phyloP scores from a whole-genome alignment of 2,888 invertebrate genomes.

The Spialia ferax region DNA sequence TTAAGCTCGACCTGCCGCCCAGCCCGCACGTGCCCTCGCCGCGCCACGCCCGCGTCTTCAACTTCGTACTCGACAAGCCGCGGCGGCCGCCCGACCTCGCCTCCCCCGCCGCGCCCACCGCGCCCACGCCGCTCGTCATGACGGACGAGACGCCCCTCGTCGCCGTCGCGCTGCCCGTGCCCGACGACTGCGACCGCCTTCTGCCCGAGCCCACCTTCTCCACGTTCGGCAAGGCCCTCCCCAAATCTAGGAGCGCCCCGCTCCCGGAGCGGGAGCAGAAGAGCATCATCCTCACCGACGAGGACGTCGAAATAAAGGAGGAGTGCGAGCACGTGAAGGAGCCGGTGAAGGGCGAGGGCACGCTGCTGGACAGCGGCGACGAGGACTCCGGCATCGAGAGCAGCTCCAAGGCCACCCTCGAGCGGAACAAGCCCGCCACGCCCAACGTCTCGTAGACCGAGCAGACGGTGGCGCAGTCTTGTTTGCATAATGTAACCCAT shows the following conservation, averaged over 20 bases:
- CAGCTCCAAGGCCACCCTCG: slow-evolving; percentile 86
- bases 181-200: slow-evolving; percentile 62
- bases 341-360: slow-evolving; percentile 85
- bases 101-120: too few relatives aligned
- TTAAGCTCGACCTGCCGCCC: too few relatives aligned
- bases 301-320: slow-evolving; percentile 54
- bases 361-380: too few relatives aligned
- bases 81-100: slow-evolving; percentile 55
- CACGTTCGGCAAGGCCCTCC: slow-evolving; percentile 84
- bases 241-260: slow-evolving; percentile 52
- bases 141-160: slow-evolving; percentile 77
- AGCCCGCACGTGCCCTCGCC: slow-evolving; percentile 81
- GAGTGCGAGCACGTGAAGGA: slow-evolving; percentile 61
- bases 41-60: slow-evolving; percentile 74
- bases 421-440: slow-evolving; percentile 69
- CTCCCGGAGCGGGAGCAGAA: slow-evolving; percentile 59
- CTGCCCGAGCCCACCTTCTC: slow-evolving; percentile 84
- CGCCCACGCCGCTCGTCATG: slow-evolving; percentile 71
- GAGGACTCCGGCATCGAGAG: too few relatives aligned
- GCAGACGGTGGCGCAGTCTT: slow-evolving; percentile 42
- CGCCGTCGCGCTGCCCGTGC: slow-evolving; percentile 59
- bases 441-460: slow-evolving; percentile 66
- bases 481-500: slow-evolving; percentile 47
- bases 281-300: slow-evolving; percentile 66
- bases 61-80: slow-evolving; percentile 75